These are phyloP conservation scores for Ammospiza caudacuta DNA, from an alignment of 2,113 vertebrate genomes.

Conservation along the genomic window DNA sequence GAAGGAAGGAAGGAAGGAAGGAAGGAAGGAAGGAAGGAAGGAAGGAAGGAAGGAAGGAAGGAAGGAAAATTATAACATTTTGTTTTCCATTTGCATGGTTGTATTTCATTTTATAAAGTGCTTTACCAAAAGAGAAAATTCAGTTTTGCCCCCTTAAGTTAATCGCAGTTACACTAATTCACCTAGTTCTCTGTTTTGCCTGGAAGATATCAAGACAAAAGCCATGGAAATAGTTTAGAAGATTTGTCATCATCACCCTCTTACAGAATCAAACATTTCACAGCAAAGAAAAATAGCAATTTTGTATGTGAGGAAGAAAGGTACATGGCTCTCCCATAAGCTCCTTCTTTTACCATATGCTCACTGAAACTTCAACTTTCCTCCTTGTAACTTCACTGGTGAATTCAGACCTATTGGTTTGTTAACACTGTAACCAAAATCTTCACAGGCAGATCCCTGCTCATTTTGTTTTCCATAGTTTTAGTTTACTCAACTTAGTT, in stretches of 20 bases:
- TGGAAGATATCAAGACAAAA: neutral
- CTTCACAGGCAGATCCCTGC: neutral
- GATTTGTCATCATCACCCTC: neutral
- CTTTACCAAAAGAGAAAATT: neutral
- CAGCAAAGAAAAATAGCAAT: neutral
- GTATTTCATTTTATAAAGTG: neutral
- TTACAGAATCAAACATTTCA: neutral
- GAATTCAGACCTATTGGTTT: neutral
- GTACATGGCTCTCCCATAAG: fast-evolving
- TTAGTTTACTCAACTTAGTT: neutral
- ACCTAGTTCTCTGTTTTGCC: neutral
- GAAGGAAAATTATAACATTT: neutral
- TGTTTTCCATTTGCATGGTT: neutral
- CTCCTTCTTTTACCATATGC: neutral
- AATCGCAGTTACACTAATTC: neutral
- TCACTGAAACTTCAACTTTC: neutral
- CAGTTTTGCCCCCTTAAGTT: fast-evolving
- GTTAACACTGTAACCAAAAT: neutral
- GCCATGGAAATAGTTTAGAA: neutral
- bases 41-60: no score
- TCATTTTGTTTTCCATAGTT: neutral
- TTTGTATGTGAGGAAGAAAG: neutral
- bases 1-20: no score
- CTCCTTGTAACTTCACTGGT: neutral
- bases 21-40: neutral